Percentiles rank a stretch among this genome's conserved stretches.
These are phyloP conservation scores for Acanthis flammea DNA, from an alignment of 2,797 vertebrate genomes.

Conservation along the genomic window DNA sequence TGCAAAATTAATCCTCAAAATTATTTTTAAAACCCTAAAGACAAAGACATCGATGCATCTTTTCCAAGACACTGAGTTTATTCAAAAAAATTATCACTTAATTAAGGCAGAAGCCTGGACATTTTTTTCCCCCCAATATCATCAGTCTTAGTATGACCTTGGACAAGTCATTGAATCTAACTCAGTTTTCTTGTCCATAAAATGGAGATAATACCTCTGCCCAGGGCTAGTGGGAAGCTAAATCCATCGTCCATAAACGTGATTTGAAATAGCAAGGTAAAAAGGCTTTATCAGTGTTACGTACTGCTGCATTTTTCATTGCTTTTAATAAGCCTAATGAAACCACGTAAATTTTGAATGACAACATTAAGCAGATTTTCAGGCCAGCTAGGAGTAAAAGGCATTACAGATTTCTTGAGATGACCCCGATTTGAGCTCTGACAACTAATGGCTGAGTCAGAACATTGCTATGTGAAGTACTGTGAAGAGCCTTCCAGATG, in stretches of 20 bases:
- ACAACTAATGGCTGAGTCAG: constrained; percentile 57
- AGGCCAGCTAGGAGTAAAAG: constrained; percentile 40
- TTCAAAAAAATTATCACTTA: constrained; percentile 1
- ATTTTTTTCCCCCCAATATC: not conserved
- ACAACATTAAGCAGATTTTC: constrained; percentile 56
- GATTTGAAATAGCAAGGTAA: constrained; percentile 64
- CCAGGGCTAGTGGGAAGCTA: constrained; percentile 54
- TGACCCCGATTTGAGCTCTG: constrained; percentile 53
- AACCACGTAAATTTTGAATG: constrained; percentile 64
- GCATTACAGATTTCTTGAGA: constrained; percentile 48
- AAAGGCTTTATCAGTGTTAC: constrained; percentile 62
- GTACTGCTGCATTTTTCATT: constrained; percentile 61
- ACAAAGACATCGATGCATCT: constrained; percentile 2
- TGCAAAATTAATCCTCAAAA: not conserved
- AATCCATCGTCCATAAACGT: constrained; percentile 48
- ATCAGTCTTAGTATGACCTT: constrained; percentile 36
- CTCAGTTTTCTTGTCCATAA: constrained; percentile 59
- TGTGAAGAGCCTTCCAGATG: constrained; percentile 61
- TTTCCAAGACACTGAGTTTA: constrained; percentile 16
- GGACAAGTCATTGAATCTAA: constrained; percentile 65
- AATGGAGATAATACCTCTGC: constrained; percentile 56
- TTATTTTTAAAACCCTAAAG: constrained; percentile 9
- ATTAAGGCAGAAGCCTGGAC: constrained; percentile 27
- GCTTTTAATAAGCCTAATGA: constrained; percentile 64
- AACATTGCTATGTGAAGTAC: constrained; percentile 48